Percentiles rank a stretch among this genome's conserved stretches.
Evolutionary conservation across 2,113 vertebrate genomes (phyloP).

Genomic region (Zingel zingel): DNA sequence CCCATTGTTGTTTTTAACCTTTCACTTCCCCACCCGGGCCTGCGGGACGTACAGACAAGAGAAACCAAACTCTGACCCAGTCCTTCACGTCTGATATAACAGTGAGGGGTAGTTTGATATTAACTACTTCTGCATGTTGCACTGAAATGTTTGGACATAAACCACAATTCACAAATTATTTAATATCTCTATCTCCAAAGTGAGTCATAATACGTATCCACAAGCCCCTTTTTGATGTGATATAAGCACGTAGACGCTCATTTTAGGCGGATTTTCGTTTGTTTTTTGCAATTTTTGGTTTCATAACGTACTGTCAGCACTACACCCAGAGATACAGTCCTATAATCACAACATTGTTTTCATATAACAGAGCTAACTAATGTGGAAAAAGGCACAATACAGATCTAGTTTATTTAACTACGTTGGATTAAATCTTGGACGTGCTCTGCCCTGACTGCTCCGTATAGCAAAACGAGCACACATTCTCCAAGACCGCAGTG

Average conservation of each 20-base stretch:
- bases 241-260: background rate
- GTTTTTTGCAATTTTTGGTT: background rate
- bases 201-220: background rate
- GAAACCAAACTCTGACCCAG: background rate
- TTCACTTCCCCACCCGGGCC: conserved; percentile 40
- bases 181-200: background rate
- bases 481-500: conserved; percentile 2
- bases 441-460: background rate
- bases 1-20: conserved; percentile 43
- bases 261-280: background rate
- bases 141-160: background rate
- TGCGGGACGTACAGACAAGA: fast-evolving
- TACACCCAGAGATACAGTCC: fast-evolving
- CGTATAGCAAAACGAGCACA: conserved; percentile 27
- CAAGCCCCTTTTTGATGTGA: fast-evolving
- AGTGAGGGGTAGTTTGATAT: background rate
- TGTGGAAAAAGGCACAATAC: background rate
- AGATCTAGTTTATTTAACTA: background rate
- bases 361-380: fast-evolving
- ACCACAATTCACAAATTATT: background rate
- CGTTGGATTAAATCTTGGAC: background rate
- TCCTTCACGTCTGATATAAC: fast-evolving
- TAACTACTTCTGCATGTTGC: fast-evolving
- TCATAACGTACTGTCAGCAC: fast-evolving
- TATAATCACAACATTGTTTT: fast-evolving